Percentiles rank a stretch among this genome's conserved stretches.
Evolutionary conservation across 2,888 invertebrate genomes (phyloP).

Genomic region (Stictocephala bisonia): DNA sequence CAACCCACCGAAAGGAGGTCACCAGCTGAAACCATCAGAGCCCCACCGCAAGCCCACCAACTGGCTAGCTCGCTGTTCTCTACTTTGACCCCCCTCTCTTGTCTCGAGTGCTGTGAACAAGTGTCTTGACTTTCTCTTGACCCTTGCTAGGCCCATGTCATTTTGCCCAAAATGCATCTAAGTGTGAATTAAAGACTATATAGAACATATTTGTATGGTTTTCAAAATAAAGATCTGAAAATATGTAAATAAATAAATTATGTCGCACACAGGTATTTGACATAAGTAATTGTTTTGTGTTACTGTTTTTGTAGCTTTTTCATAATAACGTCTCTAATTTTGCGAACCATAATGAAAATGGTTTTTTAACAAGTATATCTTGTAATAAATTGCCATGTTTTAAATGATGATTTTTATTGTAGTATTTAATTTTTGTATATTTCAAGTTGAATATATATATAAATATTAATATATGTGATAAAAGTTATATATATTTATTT

Average conservation of each 20-base stretch:
- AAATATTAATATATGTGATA: constrained; percentile 29
- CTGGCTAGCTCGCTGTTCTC: constrained; percentile 87
- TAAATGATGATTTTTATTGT: constrained; percentile 29
- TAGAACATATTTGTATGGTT: constrained; percentile 39
- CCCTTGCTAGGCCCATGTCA: too few species aligned
- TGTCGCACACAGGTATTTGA: constrained; percentile 32
- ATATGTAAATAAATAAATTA: constrained; percentile 39
- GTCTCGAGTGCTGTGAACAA: constrained; percentile 40
- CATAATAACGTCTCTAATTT: neutral
- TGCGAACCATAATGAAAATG: neutral
- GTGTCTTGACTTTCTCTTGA: constrained; percentile 40
- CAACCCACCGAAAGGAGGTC: constrained; percentile 87
- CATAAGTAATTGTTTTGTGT: constrained; percentile 15
- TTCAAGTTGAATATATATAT: neutral
- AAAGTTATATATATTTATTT: constrained; percentile 23
- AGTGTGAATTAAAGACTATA: neutral
- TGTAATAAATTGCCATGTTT: constrained; percentile 25
- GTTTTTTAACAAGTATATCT: neutral
- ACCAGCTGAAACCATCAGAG: constrained; percentile 82
- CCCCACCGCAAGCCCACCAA: constrained; percentile 81
- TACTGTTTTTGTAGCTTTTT: neutral
- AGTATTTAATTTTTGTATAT: constrained; percentile 23
- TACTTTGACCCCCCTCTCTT: constrained; percentile 82
- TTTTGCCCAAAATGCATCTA: too few species aligned
- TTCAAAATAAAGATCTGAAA: constrained; percentile 28